Evolutionary conservation across 2,888 invertebrate genomes (phyloP), one percentile per base, ranked within the genome.

Genomic region (Cancer borealis): DNA sequence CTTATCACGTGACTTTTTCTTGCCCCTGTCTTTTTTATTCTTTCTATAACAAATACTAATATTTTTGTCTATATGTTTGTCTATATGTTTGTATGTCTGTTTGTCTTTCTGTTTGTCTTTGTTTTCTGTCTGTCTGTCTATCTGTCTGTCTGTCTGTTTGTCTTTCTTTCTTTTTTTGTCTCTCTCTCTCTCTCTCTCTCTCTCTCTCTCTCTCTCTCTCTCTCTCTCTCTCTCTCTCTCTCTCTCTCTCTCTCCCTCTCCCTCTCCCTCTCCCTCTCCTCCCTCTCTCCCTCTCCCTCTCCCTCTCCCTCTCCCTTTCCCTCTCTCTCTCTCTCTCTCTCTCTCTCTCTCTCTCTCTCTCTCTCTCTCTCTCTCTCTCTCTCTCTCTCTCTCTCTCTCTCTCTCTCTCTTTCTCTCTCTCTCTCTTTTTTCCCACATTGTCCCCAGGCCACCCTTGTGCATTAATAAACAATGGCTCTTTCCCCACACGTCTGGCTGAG

Each of bases 391-490:
- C 79, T 30, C 79, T 30, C 79, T 30, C 79, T 30, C 79, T 30
- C 79, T 30, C 79, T 30, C 79, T 30, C 79, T 30, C 79, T 30
- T 30, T 30, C 79, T 30, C 79, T 30, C 79, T 30, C 79, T 30
- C 79, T 30, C 79, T 30, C 79, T 30, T 30, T 30, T 30, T 30
- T 10, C 12, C 60, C 45, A 17, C n/a, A 30, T 60, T 88, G 60
- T 60, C 66, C 91, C 26, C 26, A n/a, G 21, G n/a, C 60, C 91
- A 54, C 91, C 91, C 91, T 46, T n/a, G 91, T 46, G 91, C 39
- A 91, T 91, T 91, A 91, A 73, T 66, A 91, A 66, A 91, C 91
- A 91, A 91, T 91, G 47, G 73, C 73, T 45, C 39, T 54, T 21
- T 91, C 39, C 79, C 73, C 54, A 91, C 91, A 26, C 45, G 10